phyloP scores from a whole-genome alignment of 1,140 invertebrate genomes.

The Meloidogyne floridensis region DNA sequence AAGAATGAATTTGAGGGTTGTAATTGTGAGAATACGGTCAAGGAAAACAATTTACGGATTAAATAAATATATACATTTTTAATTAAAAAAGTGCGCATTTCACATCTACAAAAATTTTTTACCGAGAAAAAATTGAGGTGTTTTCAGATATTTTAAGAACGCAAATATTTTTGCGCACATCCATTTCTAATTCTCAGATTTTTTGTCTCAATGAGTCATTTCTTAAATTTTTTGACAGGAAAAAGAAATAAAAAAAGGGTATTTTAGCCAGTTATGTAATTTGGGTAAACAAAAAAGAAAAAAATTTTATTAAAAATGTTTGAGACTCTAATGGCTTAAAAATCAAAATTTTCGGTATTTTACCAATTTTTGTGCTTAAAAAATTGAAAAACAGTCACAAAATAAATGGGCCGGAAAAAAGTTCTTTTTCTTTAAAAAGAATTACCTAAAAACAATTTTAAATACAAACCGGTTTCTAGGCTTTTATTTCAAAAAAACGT shows the following conservation, averaged over 20 bases:
- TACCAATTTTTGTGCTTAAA: background rate
- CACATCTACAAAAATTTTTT: no score
- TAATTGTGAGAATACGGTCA: background rate
- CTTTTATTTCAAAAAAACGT: background rate
- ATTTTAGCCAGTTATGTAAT: background rate
- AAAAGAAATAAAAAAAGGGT: background rate
- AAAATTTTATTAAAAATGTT: background rate
- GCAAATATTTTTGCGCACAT: background rate
- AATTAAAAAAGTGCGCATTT: background rate
- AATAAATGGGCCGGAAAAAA: slow-evolving; percentile 4
- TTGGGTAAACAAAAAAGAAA: no score
- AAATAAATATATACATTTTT: background rate
- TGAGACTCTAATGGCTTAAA: background rate
- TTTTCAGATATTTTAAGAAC: background rate
- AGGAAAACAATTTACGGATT: background rate
- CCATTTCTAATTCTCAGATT: background rate
- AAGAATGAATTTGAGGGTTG: background rate
- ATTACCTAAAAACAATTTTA: background rate
- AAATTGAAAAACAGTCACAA: background rate
- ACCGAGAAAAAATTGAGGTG: no score
- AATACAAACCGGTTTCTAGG: background rate
- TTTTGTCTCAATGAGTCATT: slow-evolving; percentile 6
- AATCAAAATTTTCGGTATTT: background rate
- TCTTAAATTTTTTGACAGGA: background rate
- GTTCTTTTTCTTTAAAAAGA: background rate